Percentiles rank a stretch among this genome's conserved stretches.
phyloP scores from a whole-genome alignment of 1,140 invertebrate genomes.

The Bombus impatiens region DNA sequence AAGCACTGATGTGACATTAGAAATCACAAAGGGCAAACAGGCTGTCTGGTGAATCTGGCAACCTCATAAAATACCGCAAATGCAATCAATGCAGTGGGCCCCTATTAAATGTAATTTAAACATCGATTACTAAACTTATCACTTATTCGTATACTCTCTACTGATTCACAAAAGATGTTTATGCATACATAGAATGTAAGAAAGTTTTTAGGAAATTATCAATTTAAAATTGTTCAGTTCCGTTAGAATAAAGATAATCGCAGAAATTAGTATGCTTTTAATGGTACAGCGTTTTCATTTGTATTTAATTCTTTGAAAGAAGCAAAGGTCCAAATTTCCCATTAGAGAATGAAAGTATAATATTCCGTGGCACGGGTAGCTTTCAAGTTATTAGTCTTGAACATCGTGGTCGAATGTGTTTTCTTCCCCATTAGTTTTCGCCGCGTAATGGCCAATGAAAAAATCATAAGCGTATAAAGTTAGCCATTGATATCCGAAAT shows the following conservation, averaged over 20 bases:
- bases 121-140: neutral
- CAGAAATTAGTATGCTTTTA: neutral
- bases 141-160: too few relatives aligned
- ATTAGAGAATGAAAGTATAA: neutral
- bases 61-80: neutral
- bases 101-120: neutral
- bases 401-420: neutral
- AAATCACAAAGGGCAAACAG: slow-evolving; percentile 7
- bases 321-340: neutral
- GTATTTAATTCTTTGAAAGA: neutral
- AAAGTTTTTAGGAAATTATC: neutral
- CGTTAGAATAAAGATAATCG: neutral
- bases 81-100: neutral
- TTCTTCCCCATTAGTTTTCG: neutral
- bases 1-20: slow-evolving; percentile 1
- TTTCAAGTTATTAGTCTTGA: neutral
- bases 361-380: neutral
- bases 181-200: neutral
- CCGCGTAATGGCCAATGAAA: neutral
- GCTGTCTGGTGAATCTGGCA: neutral
- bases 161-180: too few relatives aligned
- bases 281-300: neutral
- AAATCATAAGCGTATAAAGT: neutral
- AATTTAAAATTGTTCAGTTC: neutral
- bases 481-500: neutral